Conservation (phyloP, 2,797 vertebrate genomes). For the Hippocampus kuda region DNA sequence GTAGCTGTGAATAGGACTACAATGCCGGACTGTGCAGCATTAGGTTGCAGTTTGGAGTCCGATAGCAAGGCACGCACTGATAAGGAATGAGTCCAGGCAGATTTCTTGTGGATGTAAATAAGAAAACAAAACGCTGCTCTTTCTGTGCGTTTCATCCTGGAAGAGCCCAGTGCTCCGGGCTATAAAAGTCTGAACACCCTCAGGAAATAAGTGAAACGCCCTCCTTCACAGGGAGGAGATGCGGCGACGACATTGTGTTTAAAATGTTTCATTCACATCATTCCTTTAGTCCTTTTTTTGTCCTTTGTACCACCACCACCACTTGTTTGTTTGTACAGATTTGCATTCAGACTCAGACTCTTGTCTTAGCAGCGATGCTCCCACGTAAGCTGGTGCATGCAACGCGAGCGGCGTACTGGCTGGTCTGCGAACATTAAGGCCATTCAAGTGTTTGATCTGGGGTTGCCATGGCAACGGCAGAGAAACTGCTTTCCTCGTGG, state of each 20-base stretch:
- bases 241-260: neutral
- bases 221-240: neutral
- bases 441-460: neutral
- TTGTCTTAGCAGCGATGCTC: neutral
- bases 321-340: neutral
- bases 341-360: neutral
- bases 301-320: neutral
- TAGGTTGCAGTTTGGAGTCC: neutral
- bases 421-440: neutral
- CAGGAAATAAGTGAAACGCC: neutral
- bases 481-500: neutral
- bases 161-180: neutral
- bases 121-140: neutral
- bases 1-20: neutral
- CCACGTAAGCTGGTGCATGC: neutral
- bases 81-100: neutral
- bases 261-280: neutral
- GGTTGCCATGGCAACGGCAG: neutral
- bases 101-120: neutral
- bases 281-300: neutral
- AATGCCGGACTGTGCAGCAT: neutral
- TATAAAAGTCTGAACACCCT: neutral
- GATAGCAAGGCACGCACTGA: neutral
- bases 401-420: neutral
- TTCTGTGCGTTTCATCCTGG: neutral